A percentile compares a stretch with the other conserved stretches of the same genome.
phyloP scores from a whole-genome alignment of 2,113 vertebrate species.

The Choloepus hoffmanni region DNA sequence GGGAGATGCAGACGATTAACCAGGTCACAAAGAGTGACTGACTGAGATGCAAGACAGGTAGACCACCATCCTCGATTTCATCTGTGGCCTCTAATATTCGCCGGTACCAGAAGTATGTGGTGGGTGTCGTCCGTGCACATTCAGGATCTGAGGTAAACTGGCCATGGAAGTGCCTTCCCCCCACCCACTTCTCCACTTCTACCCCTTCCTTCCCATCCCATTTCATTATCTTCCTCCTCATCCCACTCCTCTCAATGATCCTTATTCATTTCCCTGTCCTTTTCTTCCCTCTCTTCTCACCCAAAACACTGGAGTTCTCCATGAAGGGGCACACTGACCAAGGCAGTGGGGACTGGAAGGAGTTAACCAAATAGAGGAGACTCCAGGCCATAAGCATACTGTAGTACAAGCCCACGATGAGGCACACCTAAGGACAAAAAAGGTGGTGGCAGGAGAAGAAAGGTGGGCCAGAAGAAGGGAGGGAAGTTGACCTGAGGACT shows the following conservation, averaged over 20 bases:
- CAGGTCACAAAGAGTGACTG: constrained; percentile 89
- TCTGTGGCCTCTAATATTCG: constrained; percentile 88
- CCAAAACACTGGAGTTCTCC: constrained; percentile 78
- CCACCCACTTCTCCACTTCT: background rate
- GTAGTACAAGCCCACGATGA: constrained; percentile 91
- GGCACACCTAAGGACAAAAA: constrained; percentile 87
- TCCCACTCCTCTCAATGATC: background rate
- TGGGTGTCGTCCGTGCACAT: constrained; percentile 87
- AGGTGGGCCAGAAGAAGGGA: background rate
- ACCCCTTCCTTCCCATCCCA: background rate
- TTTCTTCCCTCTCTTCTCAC: constrained; percentile 59
- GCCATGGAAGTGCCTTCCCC: background rate
- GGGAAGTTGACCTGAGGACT: background rate
- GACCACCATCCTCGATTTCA: constrained; percentile 86
- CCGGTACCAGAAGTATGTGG: constrained; percentile 92
- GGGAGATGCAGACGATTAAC: constrained; percentile 89
- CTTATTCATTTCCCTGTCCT: background rate
- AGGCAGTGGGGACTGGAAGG: constrained; percentile 89
- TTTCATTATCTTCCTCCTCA: background rate
- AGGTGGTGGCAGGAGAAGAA: background rate
- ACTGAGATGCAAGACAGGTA: constrained; percentile 86
- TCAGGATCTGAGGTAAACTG: constrained; percentile 77
- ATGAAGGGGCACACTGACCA: constrained; percentile 88
- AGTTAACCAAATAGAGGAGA: constrained; percentile 71
- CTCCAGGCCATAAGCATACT: constrained; percentile 89